phyloP scores from a whole-genome alignment of 2,113 vertebrate genomes.

The Okapia johnstoni region DNA sequence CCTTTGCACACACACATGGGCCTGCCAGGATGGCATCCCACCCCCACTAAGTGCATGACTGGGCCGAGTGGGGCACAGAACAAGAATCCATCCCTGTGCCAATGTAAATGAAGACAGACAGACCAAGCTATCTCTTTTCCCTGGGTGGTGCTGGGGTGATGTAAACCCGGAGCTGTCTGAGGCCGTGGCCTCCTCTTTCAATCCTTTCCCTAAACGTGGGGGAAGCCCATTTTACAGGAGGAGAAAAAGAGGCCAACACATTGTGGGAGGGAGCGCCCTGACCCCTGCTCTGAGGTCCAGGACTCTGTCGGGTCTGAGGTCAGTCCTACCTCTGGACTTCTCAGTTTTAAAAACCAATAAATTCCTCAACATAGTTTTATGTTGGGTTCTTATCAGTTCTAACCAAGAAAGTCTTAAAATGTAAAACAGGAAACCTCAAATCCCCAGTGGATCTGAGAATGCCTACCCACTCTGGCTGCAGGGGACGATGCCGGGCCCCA shows the following conservation, averaged over 20 bases:
- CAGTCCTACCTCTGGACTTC: background rate
- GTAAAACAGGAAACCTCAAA: background rate
- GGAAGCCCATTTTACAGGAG: background rate
- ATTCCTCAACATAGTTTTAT: background rate
- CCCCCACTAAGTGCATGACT: background rate
- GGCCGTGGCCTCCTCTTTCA: background rate
- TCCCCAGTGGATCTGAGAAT: background rate
- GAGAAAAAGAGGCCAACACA: background rate
- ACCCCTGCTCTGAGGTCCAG: background rate
- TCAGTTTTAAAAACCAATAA: background rate
- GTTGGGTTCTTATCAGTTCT: background rate
- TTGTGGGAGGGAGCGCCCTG: background rate
- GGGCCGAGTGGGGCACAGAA: background rate
- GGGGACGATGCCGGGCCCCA: background rate
- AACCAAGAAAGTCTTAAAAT: constrained; percentile 12
- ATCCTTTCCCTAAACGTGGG: background rate
- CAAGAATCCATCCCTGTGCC: background rate
- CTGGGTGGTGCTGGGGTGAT: background rate
- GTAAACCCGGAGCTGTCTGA: background rate
- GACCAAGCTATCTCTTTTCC: background rate
- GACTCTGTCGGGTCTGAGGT: background rate
- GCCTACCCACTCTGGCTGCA: background rate
- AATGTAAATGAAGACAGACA: background rate
- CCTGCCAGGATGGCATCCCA: background rate
- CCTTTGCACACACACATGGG: background rate